These are phyloP conservation scores for Panthera uncia DNA, from an alignment of 2,113 vertebrate species.

Conservation along the genomic window DNA sequence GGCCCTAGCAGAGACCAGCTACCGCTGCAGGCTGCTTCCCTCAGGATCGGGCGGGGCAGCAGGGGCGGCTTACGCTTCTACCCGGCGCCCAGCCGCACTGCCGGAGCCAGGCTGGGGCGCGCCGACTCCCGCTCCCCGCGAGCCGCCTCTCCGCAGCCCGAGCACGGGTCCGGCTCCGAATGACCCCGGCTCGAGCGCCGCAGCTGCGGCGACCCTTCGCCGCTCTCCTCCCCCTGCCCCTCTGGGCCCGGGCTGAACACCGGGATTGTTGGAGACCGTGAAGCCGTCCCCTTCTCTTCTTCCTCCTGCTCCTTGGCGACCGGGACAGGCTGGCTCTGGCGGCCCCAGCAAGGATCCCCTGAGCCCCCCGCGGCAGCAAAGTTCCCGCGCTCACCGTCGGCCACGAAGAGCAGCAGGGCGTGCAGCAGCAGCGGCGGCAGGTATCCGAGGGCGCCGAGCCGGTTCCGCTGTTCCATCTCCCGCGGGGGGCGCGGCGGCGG, in stretches of 20 bases:
- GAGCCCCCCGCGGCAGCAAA: conserved; percentile 57
- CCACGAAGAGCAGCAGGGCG: conserved; percentile 87
- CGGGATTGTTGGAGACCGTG: not conserved
- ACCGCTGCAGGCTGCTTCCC: not conserved
- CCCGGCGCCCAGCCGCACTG: not conserved
- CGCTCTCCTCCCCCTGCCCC: not conserved
- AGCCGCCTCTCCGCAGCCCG: not conserved
- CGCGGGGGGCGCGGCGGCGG: conserved; percentile 82
- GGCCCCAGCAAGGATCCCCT: not conserved
- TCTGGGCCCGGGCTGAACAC: not conserved
- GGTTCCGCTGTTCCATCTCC: conserved; percentile 92
- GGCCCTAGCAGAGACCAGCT: not conserved
- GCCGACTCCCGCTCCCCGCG: not conserved
- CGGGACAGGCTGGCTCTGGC: not conserved
- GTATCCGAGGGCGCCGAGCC: conserved; percentile 89
- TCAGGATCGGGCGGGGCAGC: not conserved
- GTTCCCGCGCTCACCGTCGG: conserved; percentile 90
- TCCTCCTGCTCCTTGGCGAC: not conserved
- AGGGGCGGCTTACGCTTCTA: not conserved
- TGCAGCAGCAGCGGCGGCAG: conserved; percentile 89
- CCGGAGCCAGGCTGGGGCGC: not conserved
- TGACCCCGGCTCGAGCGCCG: not conserved
- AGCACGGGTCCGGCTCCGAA: not conserved
- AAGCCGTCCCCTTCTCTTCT: not conserved
- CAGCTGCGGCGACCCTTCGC: not conserved